These are phyloP conservation scores for Phortica variegata DNA, from an alignment of 1,140 invertebrate genomes.

Conservation along the genomic window DNA sequence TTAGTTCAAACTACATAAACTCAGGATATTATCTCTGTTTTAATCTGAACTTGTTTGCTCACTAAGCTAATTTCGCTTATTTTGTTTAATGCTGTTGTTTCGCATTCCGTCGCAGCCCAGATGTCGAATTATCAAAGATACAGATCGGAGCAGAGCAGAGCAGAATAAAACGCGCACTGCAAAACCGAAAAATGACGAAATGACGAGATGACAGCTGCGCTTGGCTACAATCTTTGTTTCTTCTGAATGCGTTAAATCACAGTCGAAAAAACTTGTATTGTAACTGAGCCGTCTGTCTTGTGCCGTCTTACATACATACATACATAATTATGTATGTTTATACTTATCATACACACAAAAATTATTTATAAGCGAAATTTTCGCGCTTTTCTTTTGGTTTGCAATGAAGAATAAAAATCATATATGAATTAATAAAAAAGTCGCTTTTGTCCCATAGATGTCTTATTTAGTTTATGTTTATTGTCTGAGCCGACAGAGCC, in stretches of 20 bases:
- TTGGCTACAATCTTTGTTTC: slow-evolving; percentile 14
- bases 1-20: no score
- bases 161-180: background rate
- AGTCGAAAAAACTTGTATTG: slow-evolving; percentile 12
- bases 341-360: no score
- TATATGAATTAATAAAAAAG: no score
- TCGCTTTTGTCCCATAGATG: no score
- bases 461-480: no score
- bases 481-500: no score
- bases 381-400: no score
- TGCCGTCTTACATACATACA: no score
- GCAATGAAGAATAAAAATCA: no score
- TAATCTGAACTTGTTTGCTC: background rate
- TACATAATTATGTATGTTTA: no score
- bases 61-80: background rate
- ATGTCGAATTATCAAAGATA: background rate
- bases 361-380: no score
- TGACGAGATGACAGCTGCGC: background rate
- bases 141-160: background rate
- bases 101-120: background rate
- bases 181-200: background rate
- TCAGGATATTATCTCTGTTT: background rate
- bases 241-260: background rate
- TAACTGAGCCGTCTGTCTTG: slow-evolving; percentile 14
- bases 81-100: background rate